Percentiles rank a stretch among this genome's conserved stretches.
phyloP scores from a whole-genome alignment of 2,888 invertebrate species.

The Pseudococcus viburni region DNA sequence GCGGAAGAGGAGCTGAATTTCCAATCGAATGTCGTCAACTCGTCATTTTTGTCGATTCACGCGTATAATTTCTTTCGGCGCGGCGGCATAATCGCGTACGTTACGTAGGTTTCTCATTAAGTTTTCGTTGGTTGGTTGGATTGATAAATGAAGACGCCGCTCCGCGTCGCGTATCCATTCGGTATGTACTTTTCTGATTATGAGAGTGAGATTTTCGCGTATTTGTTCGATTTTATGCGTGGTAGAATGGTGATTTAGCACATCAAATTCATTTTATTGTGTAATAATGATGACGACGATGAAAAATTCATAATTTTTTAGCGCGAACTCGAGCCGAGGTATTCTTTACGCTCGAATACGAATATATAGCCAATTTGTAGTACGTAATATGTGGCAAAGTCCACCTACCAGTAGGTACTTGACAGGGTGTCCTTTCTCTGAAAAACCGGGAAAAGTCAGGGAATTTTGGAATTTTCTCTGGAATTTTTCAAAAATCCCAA shows the following conservation, averaged over 20 bases:
- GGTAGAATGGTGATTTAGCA: background rate
- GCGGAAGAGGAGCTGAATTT: background rate
- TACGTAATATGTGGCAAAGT: too few species aligned
- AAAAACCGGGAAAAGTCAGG: too few species aligned
- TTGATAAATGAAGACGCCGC: background rate
- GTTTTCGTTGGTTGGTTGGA: background rate
- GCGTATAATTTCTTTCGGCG: background rate
- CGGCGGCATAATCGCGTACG: background rate
- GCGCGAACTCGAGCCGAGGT: background rate
- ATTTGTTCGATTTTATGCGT: background rate
- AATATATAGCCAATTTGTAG: background rate
- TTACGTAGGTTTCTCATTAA: background rate
- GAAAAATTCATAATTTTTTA: background rate
- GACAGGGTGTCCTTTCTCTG: too few species aligned
- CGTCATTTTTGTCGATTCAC: slow-evolving; percentile 6
- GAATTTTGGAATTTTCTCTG: too few species aligned
- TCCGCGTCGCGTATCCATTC: too few species aligned
- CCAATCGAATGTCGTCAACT: background rate
- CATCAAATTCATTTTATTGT: background rate
- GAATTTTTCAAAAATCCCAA: too few species aligned
- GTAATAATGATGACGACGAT: background rate
- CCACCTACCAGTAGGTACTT: too few species aligned
- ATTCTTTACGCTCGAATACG: background rate
- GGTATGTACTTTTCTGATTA: too few species aligned
- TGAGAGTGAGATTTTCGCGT: background rate